phyloP scores from a whole-genome alignment of 2,888 invertebrate genomes.

The Synanthedon andrenaeformis region DNA sequence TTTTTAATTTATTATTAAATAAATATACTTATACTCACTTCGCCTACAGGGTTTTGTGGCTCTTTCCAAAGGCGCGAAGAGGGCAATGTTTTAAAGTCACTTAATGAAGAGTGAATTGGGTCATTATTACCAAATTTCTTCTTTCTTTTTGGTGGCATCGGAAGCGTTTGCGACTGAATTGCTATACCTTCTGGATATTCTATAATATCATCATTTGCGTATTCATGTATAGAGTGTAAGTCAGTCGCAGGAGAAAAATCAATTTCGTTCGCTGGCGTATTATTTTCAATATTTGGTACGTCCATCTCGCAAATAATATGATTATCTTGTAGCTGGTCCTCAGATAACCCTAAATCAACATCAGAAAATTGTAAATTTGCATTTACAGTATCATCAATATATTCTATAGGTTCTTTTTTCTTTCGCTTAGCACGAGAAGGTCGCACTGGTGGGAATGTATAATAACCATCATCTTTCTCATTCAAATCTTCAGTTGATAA shows the following conservation, averaged over 20 bases:
- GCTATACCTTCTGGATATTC: slow-evolving; percentile 66
- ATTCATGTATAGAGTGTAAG: slow-evolving; percentile 55
- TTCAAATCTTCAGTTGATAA: slow-evolving; percentile 57
- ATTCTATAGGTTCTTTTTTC: slow-evolving; percentile 47
- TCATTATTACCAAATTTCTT: slow-evolving; percentile 40
- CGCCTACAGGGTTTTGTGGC: slow-evolving; percentile 33
- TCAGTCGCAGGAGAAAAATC: slow-evolving; percentile 43
- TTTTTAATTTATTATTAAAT: too few species aligned
- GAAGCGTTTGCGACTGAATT: slow-evolving; percentile 53
- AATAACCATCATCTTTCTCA: slow-evolving; percentile 64
- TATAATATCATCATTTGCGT: slow-evolving; percentile 62
- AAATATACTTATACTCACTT: slow-evolving; percentile 37
- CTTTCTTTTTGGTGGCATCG: slow-evolving; percentile 58
- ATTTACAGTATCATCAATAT: slow-evolving; percentile 55
- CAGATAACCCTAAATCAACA: slow-evolving; percentile 53
- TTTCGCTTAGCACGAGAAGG: slow-evolving; percentile 69
- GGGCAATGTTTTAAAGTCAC: slow-evolving; percentile 38
- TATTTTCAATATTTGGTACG: slow-evolving; percentile 30
- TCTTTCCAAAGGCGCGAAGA: slow-evolving; percentile 37
- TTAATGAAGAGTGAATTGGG: slow-evolving; percentile 44
- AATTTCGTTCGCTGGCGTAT: slow-evolving; percentile 36
- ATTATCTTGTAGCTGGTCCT: slow-evolving; percentile 51
- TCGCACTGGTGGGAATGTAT: slow-evolving; percentile 67
- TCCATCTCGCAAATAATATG: slow-evolving; percentile 19
- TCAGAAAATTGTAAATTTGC: slow-evolving; percentile 58